Conservation (phyloP, 2,797 vertebrate species). For the Tamandua tetradactyla region DNA sequence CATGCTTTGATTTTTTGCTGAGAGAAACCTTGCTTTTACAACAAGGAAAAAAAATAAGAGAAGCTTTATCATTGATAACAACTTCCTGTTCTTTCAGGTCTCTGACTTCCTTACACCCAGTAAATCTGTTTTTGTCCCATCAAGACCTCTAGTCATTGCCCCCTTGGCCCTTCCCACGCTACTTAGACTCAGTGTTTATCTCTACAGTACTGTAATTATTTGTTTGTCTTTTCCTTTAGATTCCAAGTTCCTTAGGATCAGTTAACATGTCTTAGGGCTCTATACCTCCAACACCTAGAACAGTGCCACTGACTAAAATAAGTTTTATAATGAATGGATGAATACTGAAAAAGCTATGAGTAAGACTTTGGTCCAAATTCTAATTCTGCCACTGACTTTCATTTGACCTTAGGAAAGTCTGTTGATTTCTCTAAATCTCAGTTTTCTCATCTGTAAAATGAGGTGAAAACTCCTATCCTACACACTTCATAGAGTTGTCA, state of each 20-base stretch:
- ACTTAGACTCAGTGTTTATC: not conserved
- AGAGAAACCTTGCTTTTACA: not conserved
- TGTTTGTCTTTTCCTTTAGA: slow-evolving; percentile 51
- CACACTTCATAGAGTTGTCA: not conserved
- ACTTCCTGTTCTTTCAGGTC: slow-evolving; percentile 31
- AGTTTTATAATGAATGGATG: not conserved
- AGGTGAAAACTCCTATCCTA: not conserved
- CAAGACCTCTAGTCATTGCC: not conserved
- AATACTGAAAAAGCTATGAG: slow-evolving; percentile 44
- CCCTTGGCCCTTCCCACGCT: not conserved
- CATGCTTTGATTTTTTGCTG: slow-evolving; percentile 34
- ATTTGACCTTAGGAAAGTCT: slow-evolving; percentile 26
- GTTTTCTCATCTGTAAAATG: slow-evolving; percentile 44
- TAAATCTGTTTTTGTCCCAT: slow-evolving; percentile 34
- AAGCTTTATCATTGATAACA: slow-evolving; percentile 46
- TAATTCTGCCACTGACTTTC: slow-evolving; percentile 49
- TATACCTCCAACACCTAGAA: not conserved
- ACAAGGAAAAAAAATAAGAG: not conserved
- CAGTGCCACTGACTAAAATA: slow-evolving; percentile 4
- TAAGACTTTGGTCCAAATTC: slow-evolving; percentile 50
- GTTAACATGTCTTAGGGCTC: not conserved
- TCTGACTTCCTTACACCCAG: not conserved
- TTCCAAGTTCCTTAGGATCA: not conserved
- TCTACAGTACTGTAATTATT: not conserved
- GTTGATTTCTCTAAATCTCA: slow-evolving; percentile 40